Evolutionary conservation across 2,797 vertebrate species (phyloP).

Genomic region (Eidolon dupreanum): DNA sequence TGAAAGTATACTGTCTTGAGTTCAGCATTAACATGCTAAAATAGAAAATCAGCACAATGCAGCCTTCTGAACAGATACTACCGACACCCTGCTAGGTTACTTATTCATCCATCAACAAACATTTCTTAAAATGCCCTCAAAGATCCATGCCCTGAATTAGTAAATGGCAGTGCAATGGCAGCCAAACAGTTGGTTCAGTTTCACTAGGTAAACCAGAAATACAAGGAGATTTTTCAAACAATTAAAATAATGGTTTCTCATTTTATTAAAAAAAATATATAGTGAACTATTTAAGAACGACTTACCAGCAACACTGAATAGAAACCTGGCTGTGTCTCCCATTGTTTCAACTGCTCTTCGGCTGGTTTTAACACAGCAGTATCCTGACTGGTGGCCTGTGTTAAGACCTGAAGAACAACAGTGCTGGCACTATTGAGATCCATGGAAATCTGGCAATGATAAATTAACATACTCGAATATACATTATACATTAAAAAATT

Average conservation of each 20-base stretch:
- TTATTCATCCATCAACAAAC: conserved; percentile 18
- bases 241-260: neutral
- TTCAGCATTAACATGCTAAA: neutral
- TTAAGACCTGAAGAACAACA: conserved; percentile 96
- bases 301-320: conserved; percentile 97
- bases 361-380: conserved; percentile 96
- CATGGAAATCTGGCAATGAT: conserved; percentile 87
- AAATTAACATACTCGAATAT: conserved; percentile 49
- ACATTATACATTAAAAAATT: conserved; percentile 5
- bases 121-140: neutral
- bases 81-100: neutral
- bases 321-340: conserved; percentile 98
- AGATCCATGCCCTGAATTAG: neutral
- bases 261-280: conserved; percentile 7
- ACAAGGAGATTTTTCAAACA: neutral
- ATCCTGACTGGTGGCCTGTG: conserved; percentile 97
- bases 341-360: conserved; percentile 96
- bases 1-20: neutral
- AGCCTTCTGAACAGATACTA: neutral
- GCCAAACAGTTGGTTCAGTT: neutral
- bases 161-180: neutral
- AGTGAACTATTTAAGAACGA: conserved; percentile 42
- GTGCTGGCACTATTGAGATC: conserved; percentile 96
- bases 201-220: neutral
- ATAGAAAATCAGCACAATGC: neutral